A percentile compares a stretch with the other conserved stretches of the same genome.
phyloP scores from a whole-genome alignment of 2,888 invertebrate species.

The Tortrix viridana region DNA sequence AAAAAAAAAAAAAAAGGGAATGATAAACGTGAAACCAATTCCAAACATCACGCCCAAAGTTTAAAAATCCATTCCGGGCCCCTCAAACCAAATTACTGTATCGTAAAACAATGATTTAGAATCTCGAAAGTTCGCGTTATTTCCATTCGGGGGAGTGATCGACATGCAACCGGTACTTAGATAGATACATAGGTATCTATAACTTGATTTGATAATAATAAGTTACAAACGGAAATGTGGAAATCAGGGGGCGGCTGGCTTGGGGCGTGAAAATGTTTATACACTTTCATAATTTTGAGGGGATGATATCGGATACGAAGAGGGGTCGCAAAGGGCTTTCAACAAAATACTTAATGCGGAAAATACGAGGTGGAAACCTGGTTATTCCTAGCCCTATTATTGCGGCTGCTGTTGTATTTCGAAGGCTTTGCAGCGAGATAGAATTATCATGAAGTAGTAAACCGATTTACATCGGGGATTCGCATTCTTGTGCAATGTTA shows the following conservation, averaged over 20 bases:
- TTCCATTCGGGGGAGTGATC: constrained; percentile 69
- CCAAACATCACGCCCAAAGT: constrained; percentile 45
- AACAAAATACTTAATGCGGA: constrained; percentile 78
- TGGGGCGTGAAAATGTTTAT: constrained; percentile 83
- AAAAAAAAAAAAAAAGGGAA: constrained; percentile 37
- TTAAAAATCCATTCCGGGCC: constrained; percentile 36
- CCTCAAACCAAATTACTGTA: constrained; percentile 67
- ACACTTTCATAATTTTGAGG: constrained; percentile 83
- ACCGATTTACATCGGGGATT: constrained; percentile 26
- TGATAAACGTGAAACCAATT: constrained; percentile 43
- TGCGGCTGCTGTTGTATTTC: constrained; percentile 52
- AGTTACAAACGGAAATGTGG: constrained; percentile 72
- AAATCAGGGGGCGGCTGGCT: constrained; percentile 66
- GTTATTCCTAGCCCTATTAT: constrained; percentile 67
- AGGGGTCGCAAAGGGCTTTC: constrained; percentile 73
- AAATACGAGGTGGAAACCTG: constrained; percentile 74
- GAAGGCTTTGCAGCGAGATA: constrained; percentile 54
- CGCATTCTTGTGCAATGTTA: not conserved
- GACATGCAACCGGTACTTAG: constrained; percentile 72
- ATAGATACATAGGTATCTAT: constrained; percentile 71
- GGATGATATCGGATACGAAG: constrained; percentile 75
- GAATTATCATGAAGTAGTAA: constrained; percentile 51
- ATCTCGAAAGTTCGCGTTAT: constrained; percentile 65
- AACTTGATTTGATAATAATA: constrained; percentile 84
- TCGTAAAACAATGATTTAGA: constrained; percentile 80